phyloP scores from a whole-genome alignment of 2,797 vertebrate genomes.

The Lindbergichthys nudifrons region DNA sequence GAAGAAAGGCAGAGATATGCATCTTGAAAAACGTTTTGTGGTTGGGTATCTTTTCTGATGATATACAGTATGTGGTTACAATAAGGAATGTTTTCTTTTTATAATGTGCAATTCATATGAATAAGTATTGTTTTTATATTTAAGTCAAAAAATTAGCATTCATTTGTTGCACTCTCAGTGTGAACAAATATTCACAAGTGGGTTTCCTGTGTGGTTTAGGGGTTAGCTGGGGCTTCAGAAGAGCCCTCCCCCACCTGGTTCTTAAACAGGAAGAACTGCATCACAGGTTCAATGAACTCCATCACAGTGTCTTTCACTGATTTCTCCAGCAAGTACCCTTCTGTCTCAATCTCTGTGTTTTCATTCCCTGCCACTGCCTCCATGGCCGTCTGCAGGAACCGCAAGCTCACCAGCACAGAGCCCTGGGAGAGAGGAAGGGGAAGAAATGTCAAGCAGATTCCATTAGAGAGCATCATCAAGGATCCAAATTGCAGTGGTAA shows the following conservation, averaged over 20 bases:
- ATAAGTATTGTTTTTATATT: conserved; percentile 32
- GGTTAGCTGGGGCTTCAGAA: conserved; percentile 6
- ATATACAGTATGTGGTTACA: conserved; percentile 13
- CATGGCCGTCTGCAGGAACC: conserved; percentile 90
- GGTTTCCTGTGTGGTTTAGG: conserved; percentile 54
- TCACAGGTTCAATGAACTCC: conserved; percentile 74
- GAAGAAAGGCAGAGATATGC: conserved; percentile 26
- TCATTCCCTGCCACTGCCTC: conserved; percentile 86
- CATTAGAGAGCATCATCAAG: background rate
- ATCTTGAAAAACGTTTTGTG: background rate
- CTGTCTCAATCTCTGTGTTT: conserved; percentile 86
- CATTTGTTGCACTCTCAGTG: conserved; percentile 28
- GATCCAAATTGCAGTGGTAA: background rate
- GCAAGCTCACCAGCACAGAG: conserved; percentile 86
- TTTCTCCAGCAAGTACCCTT: conserved; percentile 89
- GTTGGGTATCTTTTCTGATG: conserved; percentile 6
- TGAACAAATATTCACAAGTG: conserved; percentile 64
- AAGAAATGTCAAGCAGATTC: background rate
- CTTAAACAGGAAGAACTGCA: conserved; percentile 78
- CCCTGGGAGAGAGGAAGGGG: conserved; percentile 62
- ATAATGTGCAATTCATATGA: conserved; percentile 46
- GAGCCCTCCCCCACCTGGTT: conserved; percentile 79
- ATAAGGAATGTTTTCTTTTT: conserved; percentile 51
- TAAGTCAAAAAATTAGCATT: conserved; percentile 23
- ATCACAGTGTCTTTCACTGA: conserved; percentile 86